phyloP scores from a whole-genome alignment of 1,140 invertebrate species.

The Carposina sasakii region DNA sequence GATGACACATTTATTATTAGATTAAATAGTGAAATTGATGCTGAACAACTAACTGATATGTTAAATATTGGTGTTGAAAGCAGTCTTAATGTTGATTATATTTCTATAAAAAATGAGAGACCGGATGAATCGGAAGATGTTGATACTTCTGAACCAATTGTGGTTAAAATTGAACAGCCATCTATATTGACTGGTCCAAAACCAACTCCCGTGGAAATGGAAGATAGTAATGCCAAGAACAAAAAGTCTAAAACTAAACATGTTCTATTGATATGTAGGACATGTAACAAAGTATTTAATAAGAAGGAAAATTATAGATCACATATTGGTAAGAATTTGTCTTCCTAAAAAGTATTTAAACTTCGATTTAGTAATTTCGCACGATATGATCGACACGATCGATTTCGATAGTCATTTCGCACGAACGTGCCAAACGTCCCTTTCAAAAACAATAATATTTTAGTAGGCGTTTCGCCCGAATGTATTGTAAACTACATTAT shows the following conservation, averaged over 20 bases:
- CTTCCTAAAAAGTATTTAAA: no score
- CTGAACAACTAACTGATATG: constrained; percentile 58
- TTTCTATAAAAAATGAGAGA: constrained; percentile 14
- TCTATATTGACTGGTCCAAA: constrained; percentile 31
- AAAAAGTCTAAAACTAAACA: constrained; percentile 28
- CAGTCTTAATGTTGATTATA: constrained; percentile 27
- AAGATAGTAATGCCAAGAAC: constrained; percentile 20
- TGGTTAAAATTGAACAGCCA: constrained; percentile 17
- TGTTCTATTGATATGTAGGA: constrained; percentile 40
- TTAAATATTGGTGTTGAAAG: constrained; percentile 50
- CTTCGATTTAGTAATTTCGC: no score
- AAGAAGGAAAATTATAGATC: constrained; percentile 63
- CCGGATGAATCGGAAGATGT: constrained; percentile 18
- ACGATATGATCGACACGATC: no score
- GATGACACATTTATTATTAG: constrained; percentile 68
- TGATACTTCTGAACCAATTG: constrained; percentile 1
- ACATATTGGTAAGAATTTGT: constrained; percentile 54
- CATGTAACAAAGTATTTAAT: constrained; percentile 55
- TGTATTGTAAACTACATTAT: constrained; percentile 1
- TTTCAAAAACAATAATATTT: no score
- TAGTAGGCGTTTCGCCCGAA: no score
- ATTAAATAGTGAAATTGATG: constrained; percentile 64
- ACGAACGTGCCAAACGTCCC: no score
- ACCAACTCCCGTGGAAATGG: constrained; percentile 17
- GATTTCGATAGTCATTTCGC: no score